Evolutionary conservation across 1,140 invertebrate species (phyloP), one percentile per base, ranked within the genome.

Genomic region (Ostrea denselamellosa): DNA sequence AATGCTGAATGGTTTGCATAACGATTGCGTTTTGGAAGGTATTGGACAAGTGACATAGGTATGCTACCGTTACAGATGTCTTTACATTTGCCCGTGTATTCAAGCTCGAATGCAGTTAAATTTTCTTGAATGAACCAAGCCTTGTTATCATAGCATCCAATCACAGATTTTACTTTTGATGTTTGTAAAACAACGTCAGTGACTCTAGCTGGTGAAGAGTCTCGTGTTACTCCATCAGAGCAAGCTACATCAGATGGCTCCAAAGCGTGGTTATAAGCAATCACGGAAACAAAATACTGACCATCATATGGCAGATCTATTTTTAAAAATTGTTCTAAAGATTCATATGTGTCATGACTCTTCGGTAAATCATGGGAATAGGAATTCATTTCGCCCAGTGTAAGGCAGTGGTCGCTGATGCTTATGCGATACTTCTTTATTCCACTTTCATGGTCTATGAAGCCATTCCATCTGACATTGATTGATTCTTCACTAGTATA

Each of bases 371-470:
- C 19, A 62, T 54, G 56, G n/a, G n/a, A 34, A 71, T 86, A 71
- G 34, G 10, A n/a, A 51, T n/a, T 22, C n/a, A 91, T 19, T 54
- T 89, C 87, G 58, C 52, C n/a, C 14, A 53, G 14, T 19, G 83
- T 71, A 0, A 90, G 65, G 85, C 90, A 91, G 2, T 58, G 83
- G 9, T 77, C 58, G n/a, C 86, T 77, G 58, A 91, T 51, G 17
- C 82, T 88, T 0, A 90, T 85, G 3, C 62, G 86, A 77, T 89
- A 90, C 12, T 82, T 58, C 65, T 54, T 62, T 22, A 91, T 89
- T 44, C 91, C 91, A 87, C 91, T 91, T 71, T 91, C 90, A 44
- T 90, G 90, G 62, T 91, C 91, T 52, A 88, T 89, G 83, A 90
- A 91, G 9, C 88, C 91, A 54, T 88, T 86, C 91, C 90, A 90